phyloP scores from a whole-genome alignment of 1,140 invertebrate genomes.

The Venustaconcha ellipsiformis region DNA sequence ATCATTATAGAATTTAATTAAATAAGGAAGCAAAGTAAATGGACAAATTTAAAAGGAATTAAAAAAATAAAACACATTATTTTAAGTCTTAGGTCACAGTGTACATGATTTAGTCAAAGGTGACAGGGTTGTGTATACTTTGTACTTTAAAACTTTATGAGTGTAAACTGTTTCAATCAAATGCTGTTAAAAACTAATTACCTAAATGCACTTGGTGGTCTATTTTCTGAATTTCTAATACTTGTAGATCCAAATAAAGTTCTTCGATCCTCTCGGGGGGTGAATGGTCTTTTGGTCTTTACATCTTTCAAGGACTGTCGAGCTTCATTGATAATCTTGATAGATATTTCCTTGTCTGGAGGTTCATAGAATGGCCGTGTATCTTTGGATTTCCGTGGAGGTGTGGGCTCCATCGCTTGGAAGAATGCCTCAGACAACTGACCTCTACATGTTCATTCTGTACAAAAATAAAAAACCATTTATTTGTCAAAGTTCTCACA shows the following conservation, averaged over 20 bases:
- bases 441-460: not conserved
- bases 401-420: conserved; percentile 23
- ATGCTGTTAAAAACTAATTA: conserved; percentile 63
- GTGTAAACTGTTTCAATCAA: too few relatives aligned
- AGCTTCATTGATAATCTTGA: conserved; percentile 85
- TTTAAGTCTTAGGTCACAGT: too few relatives aligned
- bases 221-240: conserved; percentile 66
- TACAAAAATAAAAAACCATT: not conserved
- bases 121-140: too few relatives aligned
- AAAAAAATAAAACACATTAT: too few relatives aligned
- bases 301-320: conserved; percentile 53
- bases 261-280: conserved; percentile 81
- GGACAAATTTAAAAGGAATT: too few relatives aligned
- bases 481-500: not conserved
- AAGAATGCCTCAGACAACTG: not conserved
- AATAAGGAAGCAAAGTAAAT: too few relatives aligned
- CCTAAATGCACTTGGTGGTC: conserved; percentile 84
- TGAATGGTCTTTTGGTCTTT: conserved; percentile 77
- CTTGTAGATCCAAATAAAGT: conserved; percentile 75
- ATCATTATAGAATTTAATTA: too few relatives aligned
- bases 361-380: conserved; percentile 68
- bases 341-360: conserved; percentile 75
- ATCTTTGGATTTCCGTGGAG: conserved; percentile 46
- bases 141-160: too few relatives aligned
- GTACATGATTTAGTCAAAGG: too few relatives aligned